A percentile compares a stretch with the other conserved stretches of the same genome.
Evolutionary conservation across 1,140 invertebrate species (phyloP).

Genomic region (Cryptotermes secundus): DNA sequence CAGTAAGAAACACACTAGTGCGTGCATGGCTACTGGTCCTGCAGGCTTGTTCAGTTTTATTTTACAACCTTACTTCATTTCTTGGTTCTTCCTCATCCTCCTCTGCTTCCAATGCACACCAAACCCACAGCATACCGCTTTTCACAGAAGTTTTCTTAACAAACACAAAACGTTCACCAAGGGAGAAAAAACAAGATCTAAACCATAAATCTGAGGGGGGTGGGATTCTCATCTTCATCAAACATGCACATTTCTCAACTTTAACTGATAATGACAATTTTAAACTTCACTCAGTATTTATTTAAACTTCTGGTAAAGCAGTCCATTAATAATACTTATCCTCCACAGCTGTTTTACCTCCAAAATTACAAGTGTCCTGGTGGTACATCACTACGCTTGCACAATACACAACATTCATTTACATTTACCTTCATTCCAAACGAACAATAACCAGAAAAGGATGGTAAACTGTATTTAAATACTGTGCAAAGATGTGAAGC

Average conservation of each 20-base stretch:
- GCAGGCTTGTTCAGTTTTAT: neutral
- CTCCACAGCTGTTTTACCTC: neutral
- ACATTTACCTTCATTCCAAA: neutral
- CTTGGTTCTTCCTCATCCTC: neutral
- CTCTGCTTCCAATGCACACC: neutral
- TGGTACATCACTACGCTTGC: conserved; percentile 8
- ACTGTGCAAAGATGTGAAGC: conserved; percentile 32
- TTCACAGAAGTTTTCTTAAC: conserved; percentile 11
- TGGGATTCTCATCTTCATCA: neutral
- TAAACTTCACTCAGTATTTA: neutral
- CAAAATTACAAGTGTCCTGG: neutral
- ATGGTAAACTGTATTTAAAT: conserved; percentile 30
- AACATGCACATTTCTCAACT: conserved; percentile 8
- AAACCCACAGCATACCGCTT: neutral
- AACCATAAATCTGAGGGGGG: conserved; percentile 24
- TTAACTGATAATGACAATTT: conserved; percentile 22
- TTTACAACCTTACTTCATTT: neutral
- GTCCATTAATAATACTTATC: conserved; percentile 5
- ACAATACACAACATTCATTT: conserved; percentile 22
- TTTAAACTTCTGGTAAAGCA: neutral
- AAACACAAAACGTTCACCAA: conserved; percentile 14
- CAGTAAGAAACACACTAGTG: conserved; percentile 25
- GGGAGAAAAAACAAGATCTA: conserved; percentile 5
- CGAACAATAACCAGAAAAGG: conserved; percentile 7
- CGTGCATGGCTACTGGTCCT: neutral